Conservation (phyloP, 2,113 vertebrate species). For the Himantopus leucocephalus region DNA sequence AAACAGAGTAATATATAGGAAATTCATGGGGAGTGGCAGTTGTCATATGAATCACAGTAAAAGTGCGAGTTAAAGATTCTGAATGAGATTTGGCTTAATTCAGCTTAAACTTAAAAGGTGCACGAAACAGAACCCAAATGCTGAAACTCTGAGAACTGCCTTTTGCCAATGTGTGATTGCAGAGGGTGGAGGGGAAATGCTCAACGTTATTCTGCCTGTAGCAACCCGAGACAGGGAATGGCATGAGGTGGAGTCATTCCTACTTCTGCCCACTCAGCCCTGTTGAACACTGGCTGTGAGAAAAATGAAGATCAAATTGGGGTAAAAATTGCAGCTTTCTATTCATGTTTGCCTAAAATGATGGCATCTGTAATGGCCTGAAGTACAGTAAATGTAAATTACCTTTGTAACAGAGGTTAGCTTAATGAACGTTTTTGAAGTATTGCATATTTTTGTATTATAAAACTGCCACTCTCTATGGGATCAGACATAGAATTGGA, state of each 20-base stretch:
- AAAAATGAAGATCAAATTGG: conserved; percentile 20
- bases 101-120: neutral
- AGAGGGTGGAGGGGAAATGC: neutral
- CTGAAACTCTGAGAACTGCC: neutral
- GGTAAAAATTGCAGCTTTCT: neutral
- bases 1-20: neutral
- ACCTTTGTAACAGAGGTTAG: neutral
- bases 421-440: conserved; percentile 51
- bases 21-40: neutral
- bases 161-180: neutral
- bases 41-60: neutral
- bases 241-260: neutral
- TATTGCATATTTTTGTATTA: conserved; percentile 32
- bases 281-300: neutral
- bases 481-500: conserved; percentile 16
- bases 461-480: neutral
- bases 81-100: neutral
- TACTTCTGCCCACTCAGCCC: neutral
- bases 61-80: neutral
- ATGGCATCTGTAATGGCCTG: neutral
- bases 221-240: neutral
- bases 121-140: neutral
- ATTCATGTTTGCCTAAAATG: neutral
- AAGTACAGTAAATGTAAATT: conserved; percentile 50
- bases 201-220: neutral